phyloP scores from a whole-genome alignment of 2,113 vertebrate genomes.

The Ictidomys tridecemlineatus region DNA sequence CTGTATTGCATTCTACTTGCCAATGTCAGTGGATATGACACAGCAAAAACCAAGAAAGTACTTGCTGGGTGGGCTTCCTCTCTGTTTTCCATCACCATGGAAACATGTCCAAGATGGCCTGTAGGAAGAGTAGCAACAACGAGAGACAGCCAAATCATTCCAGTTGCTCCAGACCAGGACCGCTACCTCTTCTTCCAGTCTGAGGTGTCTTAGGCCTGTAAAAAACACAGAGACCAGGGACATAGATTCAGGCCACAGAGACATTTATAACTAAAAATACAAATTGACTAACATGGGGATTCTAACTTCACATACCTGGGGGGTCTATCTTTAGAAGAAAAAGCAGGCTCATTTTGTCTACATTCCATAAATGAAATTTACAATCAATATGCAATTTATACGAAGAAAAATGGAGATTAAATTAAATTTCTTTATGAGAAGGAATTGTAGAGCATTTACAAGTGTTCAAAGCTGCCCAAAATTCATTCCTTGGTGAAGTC shows the following conservation, averaged over 20 bases:
- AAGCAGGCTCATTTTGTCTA: background rate
- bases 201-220: background rate
- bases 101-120: background rate
- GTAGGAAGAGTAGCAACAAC: background rate
- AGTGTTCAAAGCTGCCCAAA: background rate
- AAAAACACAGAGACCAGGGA: background rate
- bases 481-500: background rate
- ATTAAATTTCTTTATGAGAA: background rate
- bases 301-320: background rate
- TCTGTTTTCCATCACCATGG: background rate
- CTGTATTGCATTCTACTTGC: background rate
- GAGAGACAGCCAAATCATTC: background rate
- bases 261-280: slow-evolving; percentile 17
- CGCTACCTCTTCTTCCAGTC: background rate
- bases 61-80: background rate
- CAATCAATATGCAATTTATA: background rate
- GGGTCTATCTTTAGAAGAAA: background rate
- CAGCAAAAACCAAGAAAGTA: background rate
- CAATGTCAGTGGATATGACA: background rate
- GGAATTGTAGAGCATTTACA: background rate
- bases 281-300: background rate
- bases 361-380: background rate
- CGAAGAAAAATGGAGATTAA: background rate
- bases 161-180: background rate
- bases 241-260: background rate